Evolutionary conservation across 2,888 invertebrate genomes (phyloP).

Genomic region (Heliconius ismenius): DNA sequence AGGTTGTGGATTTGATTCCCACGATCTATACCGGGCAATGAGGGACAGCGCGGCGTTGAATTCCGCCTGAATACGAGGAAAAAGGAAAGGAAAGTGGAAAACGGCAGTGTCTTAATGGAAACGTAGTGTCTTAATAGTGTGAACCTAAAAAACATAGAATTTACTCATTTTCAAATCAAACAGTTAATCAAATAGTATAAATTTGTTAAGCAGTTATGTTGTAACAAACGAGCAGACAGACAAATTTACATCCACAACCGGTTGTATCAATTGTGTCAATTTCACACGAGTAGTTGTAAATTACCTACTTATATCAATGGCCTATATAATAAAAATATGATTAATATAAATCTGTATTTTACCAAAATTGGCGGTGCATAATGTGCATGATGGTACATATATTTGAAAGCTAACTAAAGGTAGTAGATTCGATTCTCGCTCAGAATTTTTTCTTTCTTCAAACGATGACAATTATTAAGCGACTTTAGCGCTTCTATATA

Average conservation of each 20-base stretch:
- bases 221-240: slow-evolving; percentile 2
- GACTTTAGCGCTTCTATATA: too few species aligned
- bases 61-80: not conserved
- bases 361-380: too few species aligned
- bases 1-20: not conserved
- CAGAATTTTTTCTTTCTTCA: too few species aligned
- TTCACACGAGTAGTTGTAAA: slow-evolving; percentile 12
- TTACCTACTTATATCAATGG: not conserved
- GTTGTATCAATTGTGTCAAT: slow-evolving; percentile 35
- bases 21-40: too few species aligned
- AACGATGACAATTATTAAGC: too few species aligned
- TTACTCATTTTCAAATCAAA: too few species aligned
- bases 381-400: too few species aligned
- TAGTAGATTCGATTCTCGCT: too few species aligned
- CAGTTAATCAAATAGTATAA: too few species aligned
- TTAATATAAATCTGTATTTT: not conserved
- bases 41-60: not conserved
- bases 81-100: not conserved
- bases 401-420: too few species aligned
- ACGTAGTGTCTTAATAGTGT: not conserved
- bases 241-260: not conserved
- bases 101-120: not conserved
- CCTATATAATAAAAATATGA: not conserved
- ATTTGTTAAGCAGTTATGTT: not conserved
- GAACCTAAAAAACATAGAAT: not conserved